A percentile compares a stretch with the other conserved stretches of the same genome.
These are phyloP conservation scores for Ceriagrion tenellum DNA, from an alignment of 2,888 invertebrate genomes.

Conservation along the genomic window DNA sequence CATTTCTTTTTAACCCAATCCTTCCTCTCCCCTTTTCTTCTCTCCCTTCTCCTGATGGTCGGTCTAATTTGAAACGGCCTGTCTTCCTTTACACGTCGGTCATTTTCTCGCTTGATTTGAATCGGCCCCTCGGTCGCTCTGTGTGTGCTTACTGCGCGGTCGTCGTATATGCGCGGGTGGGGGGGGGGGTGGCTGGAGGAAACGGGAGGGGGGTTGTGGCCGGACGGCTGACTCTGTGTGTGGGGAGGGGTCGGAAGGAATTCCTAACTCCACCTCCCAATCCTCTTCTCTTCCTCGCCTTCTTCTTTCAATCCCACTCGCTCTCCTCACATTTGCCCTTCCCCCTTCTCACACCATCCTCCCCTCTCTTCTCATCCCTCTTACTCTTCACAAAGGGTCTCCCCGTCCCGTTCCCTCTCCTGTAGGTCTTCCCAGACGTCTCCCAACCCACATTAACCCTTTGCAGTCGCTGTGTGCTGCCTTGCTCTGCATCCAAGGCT, in stretches of 20 bases:
- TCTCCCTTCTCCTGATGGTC: not conserved
- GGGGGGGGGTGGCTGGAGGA: too few relatives aligned
- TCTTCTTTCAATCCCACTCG: not conserved
- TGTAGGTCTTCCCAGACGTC: not conserved
- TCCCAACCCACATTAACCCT: not conserved
- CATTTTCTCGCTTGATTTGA: constrained; percentile 60
- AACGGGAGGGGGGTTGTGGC: not conserved
- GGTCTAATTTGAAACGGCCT: constrained; percentile 64
- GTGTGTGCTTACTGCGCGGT: not conserved
- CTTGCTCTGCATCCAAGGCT: too few relatives aligned
- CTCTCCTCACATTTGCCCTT: not conserved
- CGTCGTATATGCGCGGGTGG: not conserved
- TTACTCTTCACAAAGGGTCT: too few relatives aligned
- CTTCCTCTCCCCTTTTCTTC: constrained; percentile 31
- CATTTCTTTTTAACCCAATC: not conserved
- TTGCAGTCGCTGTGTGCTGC: not conserved
- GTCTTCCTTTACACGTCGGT: constrained; percentile 45
- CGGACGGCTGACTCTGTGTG: not conserved
- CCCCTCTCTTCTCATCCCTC: not conserved
- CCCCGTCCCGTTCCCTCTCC: not conserved
- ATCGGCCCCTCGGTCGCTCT: constrained; percentile 5
- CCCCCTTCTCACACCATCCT: not conserved
- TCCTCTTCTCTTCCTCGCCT: too few relatives aligned
- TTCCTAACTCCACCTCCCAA: not conserved
- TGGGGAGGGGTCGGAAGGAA: not conserved